Conservation (phyloP, 2,888 invertebrate genomes). For the Drosophila mimica region DNA sequence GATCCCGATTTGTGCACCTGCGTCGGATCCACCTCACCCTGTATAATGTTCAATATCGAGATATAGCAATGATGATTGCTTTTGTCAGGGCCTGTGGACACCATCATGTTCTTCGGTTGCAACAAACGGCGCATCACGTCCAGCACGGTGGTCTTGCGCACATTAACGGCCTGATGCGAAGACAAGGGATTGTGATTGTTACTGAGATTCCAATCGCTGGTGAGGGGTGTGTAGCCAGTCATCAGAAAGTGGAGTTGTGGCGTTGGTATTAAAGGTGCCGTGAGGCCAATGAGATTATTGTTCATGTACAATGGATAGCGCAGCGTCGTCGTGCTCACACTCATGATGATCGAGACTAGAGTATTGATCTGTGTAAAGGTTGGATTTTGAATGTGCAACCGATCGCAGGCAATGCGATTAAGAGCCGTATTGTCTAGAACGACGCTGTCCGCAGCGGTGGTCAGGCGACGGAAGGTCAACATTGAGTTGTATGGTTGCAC, state of each 20-base stretch:
- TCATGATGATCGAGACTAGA: slow-evolving; percentile 99
- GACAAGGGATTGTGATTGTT: slow-evolving; percentile 28
- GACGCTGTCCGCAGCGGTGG: slow-evolving; percentile 98
- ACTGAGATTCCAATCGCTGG: slow-evolving; percentile 91
- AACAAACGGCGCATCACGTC: slow-evolving; percentile 98
- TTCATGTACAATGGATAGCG: slow-evolving; percentile 99
- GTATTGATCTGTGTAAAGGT: slow-evolving; percentile 99
- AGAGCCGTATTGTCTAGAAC: slow-evolving; percentile 99
- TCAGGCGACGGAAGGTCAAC: slow-evolving; percentile 95
- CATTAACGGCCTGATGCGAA: slow-evolving; percentile 86
- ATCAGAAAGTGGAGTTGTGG: slow-evolving; percentile 99
- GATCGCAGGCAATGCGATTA: slow-evolving; percentile 96
- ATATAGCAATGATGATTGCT: slow-evolving; percentile 97
- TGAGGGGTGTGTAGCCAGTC: slow-evolving; percentile 98
- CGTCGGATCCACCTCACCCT: slow-evolving; percentile 99
- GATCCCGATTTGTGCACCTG: slow-evolving; percentile 96
- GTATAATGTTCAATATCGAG: slow-evolving; percentile 98
- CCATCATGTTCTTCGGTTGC: slow-evolving; percentile 99
- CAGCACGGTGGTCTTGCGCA: slow-evolving; percentile 97
- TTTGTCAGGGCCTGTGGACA: slow-evolving; percentile 96
- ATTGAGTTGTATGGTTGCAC: slow-evolving; percentile 99
- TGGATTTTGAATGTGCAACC: slow-evolving; percentile 97
- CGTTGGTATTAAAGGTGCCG: slow-evolving; percentile 98
- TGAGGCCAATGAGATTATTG: slow-evolving; percentile 97
- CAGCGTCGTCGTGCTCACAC: slow-evolving; percentile 96